Evolutionary conservation across 2,888 invertebrate genomes (phyloP).

Genomic region (Cordilura impudica): DNA sequence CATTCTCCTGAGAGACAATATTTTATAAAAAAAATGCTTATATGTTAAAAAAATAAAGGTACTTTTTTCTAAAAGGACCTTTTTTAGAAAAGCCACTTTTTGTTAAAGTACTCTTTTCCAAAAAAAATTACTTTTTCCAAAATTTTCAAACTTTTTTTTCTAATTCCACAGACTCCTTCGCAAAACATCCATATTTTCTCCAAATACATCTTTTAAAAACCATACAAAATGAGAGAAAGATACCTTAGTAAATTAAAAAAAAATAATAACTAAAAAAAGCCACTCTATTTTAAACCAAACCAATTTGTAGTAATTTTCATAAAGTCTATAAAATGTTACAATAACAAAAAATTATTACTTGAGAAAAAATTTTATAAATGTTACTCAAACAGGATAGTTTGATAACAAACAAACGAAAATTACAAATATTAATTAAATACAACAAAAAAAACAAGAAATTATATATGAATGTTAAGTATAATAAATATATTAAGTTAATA

Average conservation of each 20-base stretch:
- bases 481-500: not conserved
- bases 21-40: too few relatives aligned
- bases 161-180: not conserved
- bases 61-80: too few relatives aligned
- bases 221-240: slow-evolving; percentile 55
- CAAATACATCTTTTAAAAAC: not conserved
- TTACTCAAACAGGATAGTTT: slow-evolving; percentile 30
- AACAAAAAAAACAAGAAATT: slow-evolving; percentile 11
- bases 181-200: not conserved
- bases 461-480: slow-evolving; percentile 57
- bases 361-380: slow-evolving; percentile 56
- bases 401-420: not conserved
- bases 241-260: slow-evolving; percentile 54
- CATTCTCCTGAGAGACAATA: too few relatives aligned
- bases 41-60: too few relatives aligned
- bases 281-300: not conserved
- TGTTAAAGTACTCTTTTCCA: too few relatives aligned
- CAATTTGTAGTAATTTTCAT: slow-evolving; percentile 19
- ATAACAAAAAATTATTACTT: slow-evolving; percentile 22
- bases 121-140: too few relatives aligned
- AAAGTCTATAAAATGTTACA: slow-evolving; percentile 14
- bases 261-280: slow-evolving; percentile 8
- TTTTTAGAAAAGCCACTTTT: too few relatives aligned
- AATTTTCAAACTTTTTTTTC: too few relatives aligned
- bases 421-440: slow-evolving; percentile 32